These are phyloP conservation scores for Calliphora vicina DNA, from an alignment of 1,140 invertebrate species.

Conservation along the genomic window DNA sequence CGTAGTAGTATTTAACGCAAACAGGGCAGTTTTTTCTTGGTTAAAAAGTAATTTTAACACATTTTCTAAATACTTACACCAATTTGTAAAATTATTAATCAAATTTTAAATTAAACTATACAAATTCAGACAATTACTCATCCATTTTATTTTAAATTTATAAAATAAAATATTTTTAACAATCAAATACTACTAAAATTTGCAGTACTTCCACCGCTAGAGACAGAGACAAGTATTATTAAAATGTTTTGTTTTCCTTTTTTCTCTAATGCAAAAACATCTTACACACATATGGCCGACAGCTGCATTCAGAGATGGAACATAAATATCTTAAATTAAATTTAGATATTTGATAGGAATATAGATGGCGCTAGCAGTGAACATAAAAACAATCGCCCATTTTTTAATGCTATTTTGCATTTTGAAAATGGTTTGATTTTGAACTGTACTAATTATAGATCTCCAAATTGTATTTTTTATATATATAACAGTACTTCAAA, in stretches of 20 bases:
- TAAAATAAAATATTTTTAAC: background rate
- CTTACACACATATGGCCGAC: background rate
- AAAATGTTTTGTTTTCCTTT: background rate
- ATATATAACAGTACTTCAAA: too few relatives aligned
- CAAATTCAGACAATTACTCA: too few relatives aligned
- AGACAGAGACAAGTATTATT: background rate
- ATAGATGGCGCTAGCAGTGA: too few relatives aligned
- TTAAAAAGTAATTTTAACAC: background rate
- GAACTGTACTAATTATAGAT: too few relatives aligned
- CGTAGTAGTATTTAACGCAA: slow-evolving; percentile 4
- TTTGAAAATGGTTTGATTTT: too few relatives aligned
- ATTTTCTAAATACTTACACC: background rate
- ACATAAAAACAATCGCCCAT: too few relatives aligned
- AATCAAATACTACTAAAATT: background rate
- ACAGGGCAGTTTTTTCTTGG: background rate
- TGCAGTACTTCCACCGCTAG: background rate
- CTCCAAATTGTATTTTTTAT: too few relatives aligned
- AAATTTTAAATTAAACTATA: too few relatives aligned
- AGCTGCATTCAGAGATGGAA: background rate
- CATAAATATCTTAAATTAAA: too few relatives aligned
- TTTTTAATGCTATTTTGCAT: too few relatives aligned
- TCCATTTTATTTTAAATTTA: background rate
- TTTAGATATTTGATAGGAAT: too few relatives aligned
- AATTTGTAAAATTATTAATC: background rate
- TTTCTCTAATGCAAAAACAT: background rate